Percentiles rank a stretch among this genome's conserved stretches.
Evolutionary conservation across 2,797 vertebrate species (phyloP).

Genomic region (Melanotaenia maccullochi): DNA sequence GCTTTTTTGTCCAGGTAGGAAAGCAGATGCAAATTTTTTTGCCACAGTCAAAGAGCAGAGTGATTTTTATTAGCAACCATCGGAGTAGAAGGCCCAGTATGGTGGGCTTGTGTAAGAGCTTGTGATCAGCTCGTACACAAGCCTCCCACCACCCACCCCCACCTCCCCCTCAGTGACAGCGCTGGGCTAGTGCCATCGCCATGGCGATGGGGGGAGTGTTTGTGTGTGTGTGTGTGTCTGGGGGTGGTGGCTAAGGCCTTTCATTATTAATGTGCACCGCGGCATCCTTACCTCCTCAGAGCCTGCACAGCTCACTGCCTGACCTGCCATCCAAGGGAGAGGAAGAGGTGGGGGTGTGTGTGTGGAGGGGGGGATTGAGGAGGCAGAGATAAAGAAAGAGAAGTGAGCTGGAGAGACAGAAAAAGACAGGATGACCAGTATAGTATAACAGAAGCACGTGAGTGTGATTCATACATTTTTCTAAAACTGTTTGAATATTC

Average conservation of each 20-base stretch:
- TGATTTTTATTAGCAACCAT: constrained; percentile 76
- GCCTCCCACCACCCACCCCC: constrained; percentile 48
- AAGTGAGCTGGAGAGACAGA: constrained; percentile 67
- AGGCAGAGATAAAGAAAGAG: constrained; percentile 79
- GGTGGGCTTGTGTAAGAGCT: constrained; percentile 71
- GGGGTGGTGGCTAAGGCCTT: constrained; percentile 83
- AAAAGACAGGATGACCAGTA: constrained; percentile 45
- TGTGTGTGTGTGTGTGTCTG: constrained; percentile 46
- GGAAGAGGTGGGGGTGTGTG: constrained; percentile 51
- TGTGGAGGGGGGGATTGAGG: constrained; percentile 39
- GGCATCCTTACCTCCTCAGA: constrained; percentile 87
- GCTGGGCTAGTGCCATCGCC: constrained; percentile 87
- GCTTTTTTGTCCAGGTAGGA: constrained; percentile 60
- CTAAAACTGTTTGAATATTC: constrained; percentile 13
- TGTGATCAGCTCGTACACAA: constrained; percentile 1
- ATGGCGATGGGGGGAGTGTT: constrained; percentile 79
- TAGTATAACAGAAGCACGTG: constrained; percentile 14
- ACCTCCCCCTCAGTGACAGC: constrained; percentile 75
- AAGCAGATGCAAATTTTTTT: constrained; percentile 66
- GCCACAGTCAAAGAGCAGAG: constrained; percentile 57
- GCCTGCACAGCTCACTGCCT: constrained; percentile 86
- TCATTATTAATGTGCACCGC: constrained; percentile 89
- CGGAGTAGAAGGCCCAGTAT: constrained; percentile 67
- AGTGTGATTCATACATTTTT: constrained; percentile 29
- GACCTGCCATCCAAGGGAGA: constrained; percentile 84